These are phyloP conservation scores for Columba guinea DNA, from an alignment of 2,797 vertebrate genomes.

Conservation along the genomic window DNA sequence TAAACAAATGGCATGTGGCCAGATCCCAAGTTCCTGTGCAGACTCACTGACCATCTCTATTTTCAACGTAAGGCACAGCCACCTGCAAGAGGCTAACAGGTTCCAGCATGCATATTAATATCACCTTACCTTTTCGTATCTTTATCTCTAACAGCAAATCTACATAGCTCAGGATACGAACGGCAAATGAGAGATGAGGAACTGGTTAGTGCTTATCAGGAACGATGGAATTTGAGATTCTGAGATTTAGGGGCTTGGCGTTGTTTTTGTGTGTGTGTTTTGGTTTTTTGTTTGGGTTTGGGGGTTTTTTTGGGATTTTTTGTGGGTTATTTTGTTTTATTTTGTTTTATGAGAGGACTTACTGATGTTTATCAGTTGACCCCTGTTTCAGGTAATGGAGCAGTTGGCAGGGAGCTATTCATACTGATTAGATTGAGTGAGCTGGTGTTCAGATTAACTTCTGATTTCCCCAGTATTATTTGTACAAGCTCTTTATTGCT, in stretches of 20 bases:
- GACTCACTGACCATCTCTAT: not conserved
- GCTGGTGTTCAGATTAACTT: constrained; percentile 38
- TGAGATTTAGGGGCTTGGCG: not conserved
- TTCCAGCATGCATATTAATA: constrained; percentile 2
- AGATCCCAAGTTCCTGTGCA: not conserved
- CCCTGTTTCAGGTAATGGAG: constrained; percentile 52
- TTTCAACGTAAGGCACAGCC: not conserved
- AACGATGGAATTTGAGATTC: constrained; percentile 50
- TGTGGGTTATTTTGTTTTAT: not conserved
- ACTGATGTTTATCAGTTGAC: constrained; percentile 61
- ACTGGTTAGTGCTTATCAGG: constrained; percentile 19
- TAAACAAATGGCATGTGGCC: not conserved
- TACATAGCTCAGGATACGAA: constrained; percentile 50
- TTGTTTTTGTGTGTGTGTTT: too few relatives aligned
- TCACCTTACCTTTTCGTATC: not conserved
- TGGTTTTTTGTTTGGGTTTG: not conserved
- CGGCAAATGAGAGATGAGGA: constrained; percentile 53
- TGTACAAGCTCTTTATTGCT: constrained; percentile 35
- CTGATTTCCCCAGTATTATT: constrained; percentile 38
- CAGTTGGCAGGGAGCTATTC: constrained; percentile 21
- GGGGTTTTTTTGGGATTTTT: not conserved
- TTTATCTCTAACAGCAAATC: constrained; percentile 53
- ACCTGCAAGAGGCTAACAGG: not conserved
- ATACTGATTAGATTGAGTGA: constrained; percentile 18
- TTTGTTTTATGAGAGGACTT: constrained; percentile 11